Evolutionary conservation across 2,113 vertebrate species (phyloP).

Genomic region (Chlorodrepanis virens): DNA sequence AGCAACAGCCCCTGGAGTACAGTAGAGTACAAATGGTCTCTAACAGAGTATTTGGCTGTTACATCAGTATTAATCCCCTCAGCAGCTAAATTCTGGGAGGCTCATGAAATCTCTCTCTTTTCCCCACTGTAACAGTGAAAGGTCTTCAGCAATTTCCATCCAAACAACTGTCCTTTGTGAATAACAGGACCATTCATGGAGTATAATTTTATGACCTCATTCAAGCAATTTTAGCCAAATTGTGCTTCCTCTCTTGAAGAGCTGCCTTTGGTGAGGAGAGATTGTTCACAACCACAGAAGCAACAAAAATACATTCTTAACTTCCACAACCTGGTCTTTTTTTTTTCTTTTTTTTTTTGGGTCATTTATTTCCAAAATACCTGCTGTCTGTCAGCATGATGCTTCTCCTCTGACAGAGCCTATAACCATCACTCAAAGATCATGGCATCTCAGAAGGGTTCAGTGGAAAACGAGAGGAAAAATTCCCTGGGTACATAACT

Average conservation of each 20-base stretch:
- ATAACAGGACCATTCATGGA: neutral
- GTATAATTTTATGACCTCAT: neutral
- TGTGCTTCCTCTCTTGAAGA: neutral
- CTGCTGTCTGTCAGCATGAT: neutral
- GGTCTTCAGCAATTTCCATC: slow-evolving; percentile 26
- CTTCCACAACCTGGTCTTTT: neutral
- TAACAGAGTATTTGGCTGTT: slow-evolving; percentile 11
- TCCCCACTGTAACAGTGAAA: slow-evolving; percentile 11
- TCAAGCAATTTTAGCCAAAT: neutral
- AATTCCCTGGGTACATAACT: neutral
- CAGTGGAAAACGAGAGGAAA: neutral
- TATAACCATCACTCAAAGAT: neutral
- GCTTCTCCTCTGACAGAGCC: neutral
- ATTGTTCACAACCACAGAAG: neutral
- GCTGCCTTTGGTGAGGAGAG: neutral
- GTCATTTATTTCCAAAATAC: neutral
- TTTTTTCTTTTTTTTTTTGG: too few species aligned
- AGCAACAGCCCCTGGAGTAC: neutral
- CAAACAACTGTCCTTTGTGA: slow-evolving; percentile 18
- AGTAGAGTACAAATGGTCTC: slow-evolving; percentile 10
- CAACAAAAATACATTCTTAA: neutral
- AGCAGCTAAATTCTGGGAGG: slow-evolving; percentile 8
- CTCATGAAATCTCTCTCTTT: slow-evolving; percentile 39
- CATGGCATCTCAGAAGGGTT: neutral
- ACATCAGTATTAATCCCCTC: neutral